Evolutionary conservation across 2,113 vertebrate genomes (phyloP), one percentile per base, ranked within the genome.

Genomic region (Prietella phreatophila): DNA sequence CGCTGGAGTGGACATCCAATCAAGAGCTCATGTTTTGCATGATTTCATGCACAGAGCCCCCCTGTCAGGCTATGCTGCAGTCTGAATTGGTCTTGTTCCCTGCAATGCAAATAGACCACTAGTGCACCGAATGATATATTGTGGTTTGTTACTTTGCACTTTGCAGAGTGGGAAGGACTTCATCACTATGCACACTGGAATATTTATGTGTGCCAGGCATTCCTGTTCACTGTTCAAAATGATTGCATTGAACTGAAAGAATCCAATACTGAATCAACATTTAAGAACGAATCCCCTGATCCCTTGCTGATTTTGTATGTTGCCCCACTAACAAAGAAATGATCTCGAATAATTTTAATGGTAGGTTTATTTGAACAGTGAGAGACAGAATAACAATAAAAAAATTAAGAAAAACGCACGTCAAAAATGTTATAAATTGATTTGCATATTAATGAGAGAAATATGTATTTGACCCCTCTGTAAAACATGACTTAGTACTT

Each of bases 21-120:
- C 88, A 91, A 86, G 84, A 91, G 84, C 90, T 91, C 90, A 84
- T 89, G 90, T 91, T 91, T 89, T 86, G 89, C 86, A 88, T 89
- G 90, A 89, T 91, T 91, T 89, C 85, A 78, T 88, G 82, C 82
- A 55, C 88, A 86, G 82, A 61, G 39, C 73, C 65, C 78, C 79
- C 42, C 82, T 67, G 84, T 86, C 87, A 88, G 67, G 55, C 65
- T 65, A 30, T 15, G 71, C 67, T 61, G 86, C 55, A 15, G 19
- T 85, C 71, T 83, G 63, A 89, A 69, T 89, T 82, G 84, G 86
- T 78, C 86, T 87, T 86, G 81, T 90, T 75, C 85, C 53, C 84
- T 82, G 69, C 78, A 85, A 85, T 85, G 78, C 90, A 88, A 87
- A 88, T 88, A 81, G 84, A 65, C 81, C 86, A 85, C 85, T 71